Base-by-base conservation (phyloP, 1,140 invertebrate species). In the Drosophila lini region DNA sequence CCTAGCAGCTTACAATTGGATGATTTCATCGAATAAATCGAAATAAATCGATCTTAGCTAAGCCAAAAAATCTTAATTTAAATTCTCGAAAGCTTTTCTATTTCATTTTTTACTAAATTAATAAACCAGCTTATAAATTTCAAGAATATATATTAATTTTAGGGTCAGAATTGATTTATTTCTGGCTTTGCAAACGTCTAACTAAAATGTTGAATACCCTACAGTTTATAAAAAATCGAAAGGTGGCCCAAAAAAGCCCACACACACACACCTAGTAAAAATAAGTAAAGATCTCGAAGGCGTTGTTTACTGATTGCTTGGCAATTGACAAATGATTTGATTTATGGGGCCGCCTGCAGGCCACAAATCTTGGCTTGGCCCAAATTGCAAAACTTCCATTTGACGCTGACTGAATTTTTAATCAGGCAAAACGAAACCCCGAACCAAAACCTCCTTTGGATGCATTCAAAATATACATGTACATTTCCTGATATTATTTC, bases 331-430 rank as follows among this genome's bases (percentile, higher is more conserved):
- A 65, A 77, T 83, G 69, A 47, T 71, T 68, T 77, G 74, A 77
- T 77, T 77, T 77, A 77, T 68, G 74, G 74, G 58, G 28, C 28
- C 61, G 41, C 52, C 52, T 44, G 59, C 56, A 50, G 57, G 59
- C 71, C 65, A 41, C 81, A 85, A 85, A 85, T 83, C 80, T 81
- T 60, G 61, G 77, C 58, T 85, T 83, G 82, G 50, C 71, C 80
- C 75, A 79, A 83, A 86, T 88, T 80, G 83, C 75, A 36, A 58
- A 75, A 82, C 81, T 82, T 76, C 59, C 67, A 83, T 80, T 83
- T 64, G 70, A 19, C 69, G 81, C 65, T 57, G 56, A 48, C 67
- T 82, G 79, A 45, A 81, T 86, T 80, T 78, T 69, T 88, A 86
- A 86, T 86, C 62, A 83, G 62, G 40, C 47, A 22, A 65, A 40